Evolutionary conservation across 2,113 vertebrate species (phyloP).

Genomic region (Syngnathus typhle): DNA sequence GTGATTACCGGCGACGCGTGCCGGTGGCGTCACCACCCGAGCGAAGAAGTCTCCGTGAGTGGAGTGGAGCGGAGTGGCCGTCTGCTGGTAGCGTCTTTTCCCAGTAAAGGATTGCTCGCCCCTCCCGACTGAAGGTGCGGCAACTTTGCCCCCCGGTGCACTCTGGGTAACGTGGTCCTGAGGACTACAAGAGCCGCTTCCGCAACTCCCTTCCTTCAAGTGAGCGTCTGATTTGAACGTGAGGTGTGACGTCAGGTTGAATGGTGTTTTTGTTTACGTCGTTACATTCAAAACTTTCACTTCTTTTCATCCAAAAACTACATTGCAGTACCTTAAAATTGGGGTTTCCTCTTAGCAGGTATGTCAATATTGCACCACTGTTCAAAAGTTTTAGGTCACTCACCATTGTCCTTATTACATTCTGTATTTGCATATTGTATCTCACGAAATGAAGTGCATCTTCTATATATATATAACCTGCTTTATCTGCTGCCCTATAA

Average conservation of each 20-base stretch:
- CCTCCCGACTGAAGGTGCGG: slow-evolving; percentile 65
- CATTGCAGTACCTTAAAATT: too few species aligned
- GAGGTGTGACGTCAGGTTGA: neutral
- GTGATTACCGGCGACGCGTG: slow-evolving; percentile 5
- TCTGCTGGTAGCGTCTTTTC: slow-evolving; percentile 23
- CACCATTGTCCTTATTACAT: too few species aligned
- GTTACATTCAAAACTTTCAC: neutral
- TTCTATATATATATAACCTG: too few species aligned
- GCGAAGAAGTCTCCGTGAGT: slow-evolving; percentile 58
- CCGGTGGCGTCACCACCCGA: slow-evolving; percentile 47
- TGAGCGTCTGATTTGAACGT: neutral
- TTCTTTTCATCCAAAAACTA: too few species aligned
- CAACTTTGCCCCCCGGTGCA: slow-evolving; percentile 18
- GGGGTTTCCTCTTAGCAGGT: too few species aligned
- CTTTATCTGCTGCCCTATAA: too few species aligned
- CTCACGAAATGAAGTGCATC: too few species aligned
- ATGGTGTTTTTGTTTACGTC: neutral
- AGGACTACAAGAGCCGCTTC: slow-evolving; percentile 9
- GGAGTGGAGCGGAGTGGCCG: slow-evolving; percentile 1
- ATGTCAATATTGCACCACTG: too few species aligned
- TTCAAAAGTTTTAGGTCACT: too few species aligned
- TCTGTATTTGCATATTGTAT: too few species aligned
- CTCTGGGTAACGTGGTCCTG: slow-evolving; percentile 64
- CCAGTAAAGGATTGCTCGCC: slow-evolving; percentile 58
- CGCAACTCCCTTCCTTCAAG: neutral